Base-by-base conservation (phyloP, 2,888 invertebrate genomes). In the Protula sp. region DNA sequence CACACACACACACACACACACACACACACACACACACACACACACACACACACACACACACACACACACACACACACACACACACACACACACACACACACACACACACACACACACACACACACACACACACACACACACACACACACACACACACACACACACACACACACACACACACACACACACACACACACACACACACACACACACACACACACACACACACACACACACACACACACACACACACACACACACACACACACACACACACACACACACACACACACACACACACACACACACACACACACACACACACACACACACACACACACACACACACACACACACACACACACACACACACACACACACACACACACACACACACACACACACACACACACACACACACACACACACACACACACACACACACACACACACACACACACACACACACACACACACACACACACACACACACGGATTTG, bases 181-280 rank as follows among this genome's bases (percentile, higher is more conserved):
- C 52, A 58, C 58, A 53, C 58, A 58, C 52, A 58, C 58, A 53
- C 58, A 58, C 53, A 53, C 52, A 53, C 58, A 58, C 56, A 58
- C 58, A 53, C 58, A 58, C 58, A 58, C 58, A 53, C 53, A 53
- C 52, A 58, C 58, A 53, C 58, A 53, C 58, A 57, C 50, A 24
- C 58, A 58, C 31, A 53, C 52, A 53, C 58, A 58, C 58, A 58
- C 57, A 52, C 51, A 54, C 51, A 57, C 57, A 31, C 28, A n/a
- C 28, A 28, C 53, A n/a, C 28, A 53, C 53, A 29, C 28, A 53
- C 53, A n/a, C 28, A 28, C 53, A n/a, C 28, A 53, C 53, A 29
- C 28, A 53, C 53, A 19, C 28, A 22, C 52, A n/a, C 14, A 51
- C 52, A 27, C 3, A 52, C 52, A 24, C n/a, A 52, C 52, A 27